Evolutionary conservation across 2,888 invertebrate species (phyloP), one percentile per base, ranked within the genome.

Genomic region (Thymelicus acteon): DNA sequence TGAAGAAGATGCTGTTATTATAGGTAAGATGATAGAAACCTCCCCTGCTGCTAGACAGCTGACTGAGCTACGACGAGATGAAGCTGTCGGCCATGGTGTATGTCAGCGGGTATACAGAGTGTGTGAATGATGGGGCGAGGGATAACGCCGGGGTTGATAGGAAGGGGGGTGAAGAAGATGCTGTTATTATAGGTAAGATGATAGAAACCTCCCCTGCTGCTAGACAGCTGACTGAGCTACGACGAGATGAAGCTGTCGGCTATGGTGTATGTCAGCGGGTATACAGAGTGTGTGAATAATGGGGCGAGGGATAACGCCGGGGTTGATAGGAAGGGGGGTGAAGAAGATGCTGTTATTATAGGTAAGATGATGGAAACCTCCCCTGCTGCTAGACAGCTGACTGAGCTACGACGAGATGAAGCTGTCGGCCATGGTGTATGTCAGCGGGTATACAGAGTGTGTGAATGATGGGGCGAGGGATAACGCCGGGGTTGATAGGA

Each of bases 281-380:
- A 90, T 63, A 95, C 95, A 0, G 93, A 92, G 76, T 95, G 95
- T 75, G 93, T 95, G 68, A 96, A 96, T 72, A 90, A 95, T 67
- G 95, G 95, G 0, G 82, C 88, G 7, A 87, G 95, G 48, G 89
- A 90, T 19, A 92, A 94, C 74, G 88, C 87, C 0, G 95, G 95
- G 0, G 83, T 90, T 5, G 84, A 90, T 0, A 84, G 80, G 39
- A 88, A 94, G 60, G 89, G 90, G 0, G 81, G 88, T 73, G 85
- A 94, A 80, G 75, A 82, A 70, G 79, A 87, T 6, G 93, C 93
- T 7, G 80, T 93, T 72, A 92, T 93, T 66, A 92, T 93, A 62
- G 93, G 93, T 92, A 67, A 31, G 31, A 31, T 31, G 5, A 31
- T 31, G 3, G 31, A 5, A 19, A 19, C 19, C 19, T 19, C 19